These are phyloP conservation scores for Adrianichthys oophorus DNA, from an alignment of 2,797 vertebrate species.

Conservation along the genomic window DNA sequence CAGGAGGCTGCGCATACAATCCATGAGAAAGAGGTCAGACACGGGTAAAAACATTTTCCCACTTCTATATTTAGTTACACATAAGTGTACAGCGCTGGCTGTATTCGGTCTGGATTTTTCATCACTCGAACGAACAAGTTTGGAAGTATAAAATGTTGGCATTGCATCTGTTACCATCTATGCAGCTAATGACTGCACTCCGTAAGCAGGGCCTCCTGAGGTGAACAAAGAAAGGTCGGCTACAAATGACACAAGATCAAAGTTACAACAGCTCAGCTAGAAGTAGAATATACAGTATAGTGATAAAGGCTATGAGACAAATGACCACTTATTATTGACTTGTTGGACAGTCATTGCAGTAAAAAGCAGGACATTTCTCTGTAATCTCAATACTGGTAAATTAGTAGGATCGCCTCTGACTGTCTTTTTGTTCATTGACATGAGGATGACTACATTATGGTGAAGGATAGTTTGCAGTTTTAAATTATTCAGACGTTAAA, in stretches of 20 bases:
- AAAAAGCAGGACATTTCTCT: too few species aligned
- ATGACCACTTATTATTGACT: too few species aligned
- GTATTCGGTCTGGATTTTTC: conserved; percentile 10
- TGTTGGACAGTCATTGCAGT: too few species aligned
- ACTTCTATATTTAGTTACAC: conserved; percentile 12
- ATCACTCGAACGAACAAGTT: conserved; percentile 15
- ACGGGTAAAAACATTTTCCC: conserved; percentile 14
- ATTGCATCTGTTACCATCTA: conserved; percentile 19
- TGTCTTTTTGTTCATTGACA: too few species aligned
- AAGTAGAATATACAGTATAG: not conserved
- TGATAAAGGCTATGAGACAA: too few species aligned
- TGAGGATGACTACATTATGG: too few species aligned
- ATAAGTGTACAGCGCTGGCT: not conserved
- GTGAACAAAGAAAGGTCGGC: conserved; percentile 9
- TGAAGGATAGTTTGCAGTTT: too few species aligned
- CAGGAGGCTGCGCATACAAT: not conserved
- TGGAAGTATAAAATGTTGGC: conserved; percentile 29
- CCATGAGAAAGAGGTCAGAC: conserved; percentile 9
- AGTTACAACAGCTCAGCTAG: not conserved
- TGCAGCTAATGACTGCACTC: conserved; percentile 22
- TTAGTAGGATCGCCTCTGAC: too few species aligned
- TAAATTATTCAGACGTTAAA: too few species aligned
- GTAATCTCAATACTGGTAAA: too few species aligned
- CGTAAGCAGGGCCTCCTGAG: conserved; percentile 8
- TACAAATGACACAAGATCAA: conserved; percentile 3